Conservation (phyloP, 2,113 vertebrate genomes). For the Mirza zaza region DNA sequence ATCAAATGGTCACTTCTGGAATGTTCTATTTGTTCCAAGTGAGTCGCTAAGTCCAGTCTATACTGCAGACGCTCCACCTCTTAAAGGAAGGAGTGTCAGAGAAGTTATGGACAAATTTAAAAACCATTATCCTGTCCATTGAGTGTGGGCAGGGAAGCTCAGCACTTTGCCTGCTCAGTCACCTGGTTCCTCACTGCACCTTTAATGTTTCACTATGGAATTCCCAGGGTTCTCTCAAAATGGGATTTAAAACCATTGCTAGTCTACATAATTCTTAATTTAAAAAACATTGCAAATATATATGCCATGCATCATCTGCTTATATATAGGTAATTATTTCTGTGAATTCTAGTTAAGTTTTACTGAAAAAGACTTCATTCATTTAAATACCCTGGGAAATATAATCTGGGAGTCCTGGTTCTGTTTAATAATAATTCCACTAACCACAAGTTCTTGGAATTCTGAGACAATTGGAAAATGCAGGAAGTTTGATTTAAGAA, state of each 20-base stretch:
- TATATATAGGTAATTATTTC: neutral
- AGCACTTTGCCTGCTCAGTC: neutral
- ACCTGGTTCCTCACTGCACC: neutral
- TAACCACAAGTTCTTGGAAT: neutral
- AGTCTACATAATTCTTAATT: neutral
- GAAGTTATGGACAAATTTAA: neutral
- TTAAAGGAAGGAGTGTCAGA: neutral
- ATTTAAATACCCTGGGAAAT: neutral
- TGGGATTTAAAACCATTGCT: neutral
- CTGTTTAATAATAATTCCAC: neutral
- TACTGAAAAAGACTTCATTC: neutral
- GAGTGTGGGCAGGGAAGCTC: neutral
- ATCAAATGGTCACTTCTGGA: neutral
- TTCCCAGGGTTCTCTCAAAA: neutral
- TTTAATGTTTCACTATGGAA: neutral
- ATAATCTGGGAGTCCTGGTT: neutral
- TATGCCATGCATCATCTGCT: neutral
- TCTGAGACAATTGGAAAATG: neutral
- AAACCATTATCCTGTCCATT: neutral
- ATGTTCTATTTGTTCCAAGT: neutral
- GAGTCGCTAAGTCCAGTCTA: neutral
- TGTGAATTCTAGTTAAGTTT: neutral
- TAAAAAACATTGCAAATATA: neutral
- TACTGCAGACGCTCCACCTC: accelerated
- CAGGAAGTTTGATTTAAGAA: neutral